phyloP scores from a whole-genome alignment of 1,140 invertebrate species.

The Drosophila repleta region DNA sequence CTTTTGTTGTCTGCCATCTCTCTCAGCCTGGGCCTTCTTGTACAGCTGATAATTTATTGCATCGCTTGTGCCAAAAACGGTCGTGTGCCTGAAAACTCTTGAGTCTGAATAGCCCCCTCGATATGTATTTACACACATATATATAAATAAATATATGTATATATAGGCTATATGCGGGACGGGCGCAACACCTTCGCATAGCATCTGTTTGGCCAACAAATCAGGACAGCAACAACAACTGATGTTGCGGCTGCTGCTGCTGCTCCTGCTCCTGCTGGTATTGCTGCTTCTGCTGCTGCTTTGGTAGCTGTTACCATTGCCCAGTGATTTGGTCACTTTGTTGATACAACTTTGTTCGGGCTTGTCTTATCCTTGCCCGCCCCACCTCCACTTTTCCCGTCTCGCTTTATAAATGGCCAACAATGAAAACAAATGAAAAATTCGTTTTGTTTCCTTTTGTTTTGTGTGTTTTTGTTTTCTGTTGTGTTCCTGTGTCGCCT shows the following conservation, averaged over 20 bases:
- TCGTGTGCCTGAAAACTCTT: slow-evolving; percentile 38
- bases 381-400: not conserved
- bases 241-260: slow-evolving; percentile 16
- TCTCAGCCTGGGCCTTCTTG: slow-evolving; percentile 15
- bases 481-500: slow-evolving; percentile 56
- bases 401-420: slow-evolving; percentile 35
- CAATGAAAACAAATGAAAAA: slow-evolving; percentile 76
- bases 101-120: slow-evolving; percentile 27
- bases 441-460: slow-evolving; percentile 57
- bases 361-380: slow-evolving; percentile 32
- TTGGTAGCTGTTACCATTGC: slow-evolving; percentile 55
- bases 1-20: slow-evolving; percentile 35
- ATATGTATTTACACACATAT: not conserved
- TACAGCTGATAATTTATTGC: slow-evolving; percentile 76
- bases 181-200: slow-evolving; percentile 46
- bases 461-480: not conserved
- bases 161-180: slow-evolving; percentile 7
- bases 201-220: slow-evolving; percentile 52
- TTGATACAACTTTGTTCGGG: slow-evolving; percentile 72
- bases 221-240: slow-evolving; percentile 56
- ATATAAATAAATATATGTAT: not conserved
- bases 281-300: slow-evolving; percentile 35
- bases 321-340: slow-evolving; percentile 71
- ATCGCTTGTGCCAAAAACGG: slow-evolving; percentile 70
- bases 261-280: not conserved